Conservation (phyloP, 2,888 invertebrate genomes). For the Idaea biselata region DNA sequence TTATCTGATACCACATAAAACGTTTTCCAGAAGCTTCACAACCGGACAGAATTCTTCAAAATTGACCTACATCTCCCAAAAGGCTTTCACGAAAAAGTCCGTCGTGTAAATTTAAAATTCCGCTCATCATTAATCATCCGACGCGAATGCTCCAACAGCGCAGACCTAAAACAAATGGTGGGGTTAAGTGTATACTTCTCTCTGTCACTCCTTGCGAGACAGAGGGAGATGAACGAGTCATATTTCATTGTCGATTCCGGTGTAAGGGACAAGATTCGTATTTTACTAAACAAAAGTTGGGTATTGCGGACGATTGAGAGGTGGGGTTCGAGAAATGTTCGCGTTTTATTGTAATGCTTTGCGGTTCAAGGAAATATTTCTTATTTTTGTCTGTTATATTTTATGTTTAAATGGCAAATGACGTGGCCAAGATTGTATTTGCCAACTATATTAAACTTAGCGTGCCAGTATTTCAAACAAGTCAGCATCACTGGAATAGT, state of each 20-base stretch:
- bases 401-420: not conserved
- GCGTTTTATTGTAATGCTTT: not conserved
- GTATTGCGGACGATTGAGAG: slow-evolving; percentile 27
- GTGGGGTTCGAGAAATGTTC: slow-evolving; percentile 1
- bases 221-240: slow-evolving; percentile 40
- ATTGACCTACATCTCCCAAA: slow-evolving; percentile 23
- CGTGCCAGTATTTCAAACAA: too few species aligned
- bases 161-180: slow-evolving; percentile 58
- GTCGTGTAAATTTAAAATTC: slow-evolving; percentile 54
- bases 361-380: not conserved
- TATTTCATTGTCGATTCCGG: slow-evolving; percentile 61
- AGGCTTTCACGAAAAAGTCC: slow-evolving; percentile 24
- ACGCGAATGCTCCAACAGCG: slow-evolving; percentile 51
- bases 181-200: slow-evolving; percentile 46
- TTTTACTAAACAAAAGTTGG: slow-evolving; percentile 54
- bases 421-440: too few species aligned
- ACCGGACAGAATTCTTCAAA: not conserved
- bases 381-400: not conserved
- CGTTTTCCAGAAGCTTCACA: not conserved
- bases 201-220: slow-evolving; percentile 26
- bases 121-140: slow-evolving; percentile 59
- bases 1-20: not conserved
- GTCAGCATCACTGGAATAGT: too few species aligned
- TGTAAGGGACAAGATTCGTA: slow-evolving; percentile 52
- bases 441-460: too few species aligned